Conservation (phyloP, 1,140 invertebrate genomes). For the Lasioglossum albipes region DNA sequence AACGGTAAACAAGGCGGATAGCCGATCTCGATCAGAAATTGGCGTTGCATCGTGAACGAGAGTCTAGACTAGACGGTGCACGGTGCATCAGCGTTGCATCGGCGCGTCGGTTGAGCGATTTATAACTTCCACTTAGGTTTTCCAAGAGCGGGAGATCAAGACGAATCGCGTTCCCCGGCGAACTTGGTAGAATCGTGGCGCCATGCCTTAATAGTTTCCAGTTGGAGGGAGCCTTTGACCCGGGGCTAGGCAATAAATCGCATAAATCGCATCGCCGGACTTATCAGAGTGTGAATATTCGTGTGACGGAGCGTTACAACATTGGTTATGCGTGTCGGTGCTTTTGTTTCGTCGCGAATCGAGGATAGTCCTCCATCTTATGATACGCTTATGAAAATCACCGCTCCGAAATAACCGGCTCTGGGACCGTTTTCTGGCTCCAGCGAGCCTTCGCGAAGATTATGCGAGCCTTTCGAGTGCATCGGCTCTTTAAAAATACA, state of each 20-base stretch:
- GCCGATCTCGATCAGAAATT: slow-evolving; percentile 25
- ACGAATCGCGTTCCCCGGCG: slow-evolving; percentile 62
- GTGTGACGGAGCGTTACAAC: slow-evolving; percentile 52
- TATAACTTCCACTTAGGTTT: slow-evolving; percentile 56
- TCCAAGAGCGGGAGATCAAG: slow-evolving; percentile 65
- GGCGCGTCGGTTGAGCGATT: slow-evolving; percentile 36
- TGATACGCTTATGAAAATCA: slow-evolving; percentile 3
- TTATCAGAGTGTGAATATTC: slow-evolving; percentile 65
- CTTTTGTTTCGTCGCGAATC: slow-evolving; percentile 4
- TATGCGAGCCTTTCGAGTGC: too few relatives aligned
- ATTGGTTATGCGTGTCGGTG: slow-evolving; percentile 35
- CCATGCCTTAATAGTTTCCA: slow-evolving; percentile 72
- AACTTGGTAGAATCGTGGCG: slow-evolving; percentile 57
- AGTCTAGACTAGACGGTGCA: not conserved
- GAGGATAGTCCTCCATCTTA: not conserved
- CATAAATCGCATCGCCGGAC: slow-evolving; percentile 70
- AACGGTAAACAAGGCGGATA: slow-evolving; percentile 14
- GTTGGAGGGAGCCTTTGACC: slow-evolving; percentile 61
- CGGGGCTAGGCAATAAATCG: slow-evolving; percentile 71
- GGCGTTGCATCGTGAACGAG: slow-evolving; percentile 39
- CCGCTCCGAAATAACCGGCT: not conserved
- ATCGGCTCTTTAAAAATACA: too few relatives aligned
- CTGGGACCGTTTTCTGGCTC: not conserved
- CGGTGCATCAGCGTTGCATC: too few relatives aligned
- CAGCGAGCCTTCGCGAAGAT: too few relatives aligned